Percentiles rank a stretch among this genome's conserved stretches.
Conservation (phyloP, 2,113 vertebrate genomes). For the Ramphastos sulfuratus region DNA sequence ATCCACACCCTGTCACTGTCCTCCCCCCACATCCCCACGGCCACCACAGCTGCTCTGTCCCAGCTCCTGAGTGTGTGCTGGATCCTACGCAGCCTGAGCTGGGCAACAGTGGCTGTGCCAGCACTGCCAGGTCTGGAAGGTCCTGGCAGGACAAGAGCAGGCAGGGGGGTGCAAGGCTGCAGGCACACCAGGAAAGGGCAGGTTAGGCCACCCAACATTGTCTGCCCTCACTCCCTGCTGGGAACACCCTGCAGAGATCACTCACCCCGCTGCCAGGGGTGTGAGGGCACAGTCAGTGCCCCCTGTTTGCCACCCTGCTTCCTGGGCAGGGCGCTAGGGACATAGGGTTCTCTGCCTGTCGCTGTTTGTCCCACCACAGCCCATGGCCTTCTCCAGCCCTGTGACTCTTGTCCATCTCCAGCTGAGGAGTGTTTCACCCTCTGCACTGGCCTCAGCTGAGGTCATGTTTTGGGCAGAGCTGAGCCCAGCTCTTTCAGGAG, state of each 20-base stretch:
- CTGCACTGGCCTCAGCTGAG: conserved; percentile 59
- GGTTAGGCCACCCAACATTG: neutral
- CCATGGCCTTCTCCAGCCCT: neutral
- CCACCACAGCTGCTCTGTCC: accelerated
- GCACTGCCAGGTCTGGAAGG: accelerated
- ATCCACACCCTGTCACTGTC: accelerated
- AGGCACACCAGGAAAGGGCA: neutral
- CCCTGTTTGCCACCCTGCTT: accelerated
- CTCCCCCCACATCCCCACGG: neutral
- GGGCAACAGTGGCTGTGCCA: neutral
- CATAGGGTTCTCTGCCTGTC: neutral
- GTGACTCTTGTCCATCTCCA: neutral
- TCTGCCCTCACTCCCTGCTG: neutral
- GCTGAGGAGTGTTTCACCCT: conserved; percentile 49
- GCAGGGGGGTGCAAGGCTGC: neutral
- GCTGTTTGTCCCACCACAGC: neutral
- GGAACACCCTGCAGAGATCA: neutral
- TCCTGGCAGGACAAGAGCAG: neutral
- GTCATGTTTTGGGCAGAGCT: conserved; percentile 41
- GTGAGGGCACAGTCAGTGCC: neutral
- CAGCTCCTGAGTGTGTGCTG: accelerated
- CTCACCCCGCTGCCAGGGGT: neutral
- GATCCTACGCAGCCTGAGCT: neutral
- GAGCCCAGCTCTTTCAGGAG: neutral
- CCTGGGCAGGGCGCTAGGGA: accelerated